Evolutionary conservation across 2,797 vertebrate species (phyloP).

Genomic region (Buphagus erythrorhynchus): DNA sequence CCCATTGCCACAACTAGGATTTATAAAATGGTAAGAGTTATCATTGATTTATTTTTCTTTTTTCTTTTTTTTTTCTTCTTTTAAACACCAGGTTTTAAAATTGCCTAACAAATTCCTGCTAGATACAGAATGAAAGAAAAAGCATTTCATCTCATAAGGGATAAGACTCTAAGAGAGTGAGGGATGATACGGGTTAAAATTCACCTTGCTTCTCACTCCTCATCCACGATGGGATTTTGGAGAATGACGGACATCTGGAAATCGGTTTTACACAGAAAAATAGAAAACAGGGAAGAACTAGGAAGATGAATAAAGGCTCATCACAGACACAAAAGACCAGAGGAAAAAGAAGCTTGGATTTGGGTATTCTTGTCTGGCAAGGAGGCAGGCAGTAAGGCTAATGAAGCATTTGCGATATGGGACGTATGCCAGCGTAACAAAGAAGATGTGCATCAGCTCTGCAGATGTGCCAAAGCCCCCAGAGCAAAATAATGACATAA

Average conservation of each 20-base stretch:
- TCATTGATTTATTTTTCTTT: background rate
- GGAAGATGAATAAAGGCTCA: conserved; percentile 84
- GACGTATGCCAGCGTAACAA: conserved; percentile 86
- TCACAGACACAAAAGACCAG: conserved; percentile 83
- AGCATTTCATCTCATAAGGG: background rate
- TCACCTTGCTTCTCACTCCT: conserved; percentile 71
- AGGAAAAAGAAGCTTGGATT: conserved; percentile 84
- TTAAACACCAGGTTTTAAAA: background rate
- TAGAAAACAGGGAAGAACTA: conserved; percentile 78
- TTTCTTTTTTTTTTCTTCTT: background rate
- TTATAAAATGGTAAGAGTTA: background rate
- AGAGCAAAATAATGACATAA: conserved; percentile 99
- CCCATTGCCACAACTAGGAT: background rate
- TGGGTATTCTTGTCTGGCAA: conserved; percentile 87
- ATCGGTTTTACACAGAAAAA: conserved; percentile 77
- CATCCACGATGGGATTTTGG: conserved; percentile 68
- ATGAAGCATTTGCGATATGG: conserved; percentile 85
- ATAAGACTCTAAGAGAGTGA: background rate
- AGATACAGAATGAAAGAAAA: background rate
- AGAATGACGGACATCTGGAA: conserved; percentile 81
- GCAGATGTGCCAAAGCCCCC: conserved; percentile 94
- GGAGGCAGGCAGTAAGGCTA: conserved; percentile 86
- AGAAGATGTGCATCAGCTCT: conserved; percentile 93
- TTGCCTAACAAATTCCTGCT: background rate
- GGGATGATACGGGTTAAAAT: conserved; percentile 74